Conservation (phyloP, 2,797 vertebrate species). For the Tiaroga cobitis region DNA sequence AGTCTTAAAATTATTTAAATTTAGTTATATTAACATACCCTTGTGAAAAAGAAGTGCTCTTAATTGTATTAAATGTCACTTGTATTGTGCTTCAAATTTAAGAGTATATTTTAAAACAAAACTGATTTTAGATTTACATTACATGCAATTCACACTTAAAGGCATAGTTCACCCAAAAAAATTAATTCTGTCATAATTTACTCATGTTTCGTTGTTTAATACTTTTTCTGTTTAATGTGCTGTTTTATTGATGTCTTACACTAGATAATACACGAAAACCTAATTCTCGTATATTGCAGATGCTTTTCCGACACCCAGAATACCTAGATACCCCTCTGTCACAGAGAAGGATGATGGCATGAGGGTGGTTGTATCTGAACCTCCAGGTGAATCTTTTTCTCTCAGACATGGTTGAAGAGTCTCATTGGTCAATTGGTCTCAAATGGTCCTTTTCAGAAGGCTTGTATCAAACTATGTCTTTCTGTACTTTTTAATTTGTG, state of each 20-base stretch:
- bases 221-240: not conserved
- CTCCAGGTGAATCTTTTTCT: conserved; percentile 46
- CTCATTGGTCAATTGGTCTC: not conserved
- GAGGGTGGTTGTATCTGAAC: conserved; percentile 47
- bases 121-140: not conserved
- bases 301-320: conserved; percentile 63
- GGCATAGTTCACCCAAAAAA: not conserved
- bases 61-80: not conserved
- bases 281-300: conserved; percentile 63
- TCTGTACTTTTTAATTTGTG: no score
- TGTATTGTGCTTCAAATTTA: not conserved
- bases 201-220: not conserved
- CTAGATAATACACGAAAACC: not conserved
- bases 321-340: conserved; percentile 70
- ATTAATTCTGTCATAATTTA: not conserved
- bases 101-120: not conserved
- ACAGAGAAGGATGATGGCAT: conserved; percentile 62
- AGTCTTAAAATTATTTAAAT: not conserved
- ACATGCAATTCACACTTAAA: no score
- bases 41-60: not conserved
- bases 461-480: no score
- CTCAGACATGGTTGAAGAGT: not conserved
- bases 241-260: not conserved
- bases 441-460: not conserved
- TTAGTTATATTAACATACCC: not conserved